Base-by-base conservation (phyloP, 1,140 invertebrate genomes). In the Hyposmocoma kahamanoa region DNA sequence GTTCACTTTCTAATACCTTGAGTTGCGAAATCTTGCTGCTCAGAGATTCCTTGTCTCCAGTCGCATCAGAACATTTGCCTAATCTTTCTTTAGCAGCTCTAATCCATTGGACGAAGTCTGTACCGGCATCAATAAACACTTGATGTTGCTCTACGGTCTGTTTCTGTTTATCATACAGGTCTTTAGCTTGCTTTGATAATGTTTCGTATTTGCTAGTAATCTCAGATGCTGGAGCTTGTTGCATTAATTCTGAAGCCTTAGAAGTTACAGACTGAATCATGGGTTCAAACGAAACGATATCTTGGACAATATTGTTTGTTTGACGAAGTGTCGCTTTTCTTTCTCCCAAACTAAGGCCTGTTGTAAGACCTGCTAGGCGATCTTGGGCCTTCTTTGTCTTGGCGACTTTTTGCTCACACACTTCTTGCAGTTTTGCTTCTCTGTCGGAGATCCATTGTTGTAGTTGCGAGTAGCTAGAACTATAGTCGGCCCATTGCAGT, bases 371-470 rank as follows among this genome's bases (percentile, higher is more conserved):
- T 9, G 90, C 89, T 13, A 78, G 67, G 19, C 86, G 80, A 20
- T 87, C 87, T 61, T 92, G 88, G 1, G 91, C 92, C 56, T 92
- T 92, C 60, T 92, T 92, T 2, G 92, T 91, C 68, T 94, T 94
- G 0, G 90, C 89, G n/a, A 94, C 90, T 78, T 94, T 95, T 58
- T 93, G 92, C 69, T 96, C 95, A 71, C 93, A 95, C 9, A 97
- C 94, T 88, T 97, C 93, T 86, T 97, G 95, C n/a, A 98, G 78
- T 87, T 97, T 96, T 0, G 94, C 94, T 85, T 98, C 96, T 56
- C 96, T 90, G 63, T 98, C 97, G 26, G 91, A 93, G n/a, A 99
- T 95, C 96, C 97, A 98, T 88, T 97, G 94, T 72, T 97, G 92
- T 3, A 98, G 82, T 67, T 97, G 95, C 10, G 93, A 92, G 61